These are phyloP conservation scores for Watsonalla binaria DNA, from an alignment of 2,888 invertebrate genomes.

Conservation along the genomic window DNA sequence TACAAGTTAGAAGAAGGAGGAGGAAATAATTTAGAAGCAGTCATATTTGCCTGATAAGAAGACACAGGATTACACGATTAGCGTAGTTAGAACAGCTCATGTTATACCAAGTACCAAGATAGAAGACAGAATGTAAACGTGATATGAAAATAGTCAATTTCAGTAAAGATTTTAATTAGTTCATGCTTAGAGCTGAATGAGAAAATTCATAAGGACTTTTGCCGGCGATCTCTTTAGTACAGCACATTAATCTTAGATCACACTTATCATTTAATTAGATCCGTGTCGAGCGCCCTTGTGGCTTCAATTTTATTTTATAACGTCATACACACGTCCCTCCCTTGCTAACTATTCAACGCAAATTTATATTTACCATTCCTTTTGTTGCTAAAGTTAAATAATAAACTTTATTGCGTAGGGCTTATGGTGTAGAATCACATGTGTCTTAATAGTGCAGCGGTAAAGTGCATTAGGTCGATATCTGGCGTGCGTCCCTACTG, in stretches of 20 bases:
- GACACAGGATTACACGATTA: neutral
- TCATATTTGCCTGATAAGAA: too few relatives aligned
- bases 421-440: slow-evolving; percentile 28
- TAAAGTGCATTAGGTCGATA: slow-evolving; percentile 33
- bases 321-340: slow-evolving; percentile 76
- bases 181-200: slow-evolving; percentile 31
- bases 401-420: slow-evolving; percentile 12
- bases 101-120: neutral
- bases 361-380: slow-evolving; percentile 24
- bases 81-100: neutral
- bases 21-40: too few relatives aligned
- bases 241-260: slow-evolving; percentile 73
- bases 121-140: neutral
- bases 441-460: slow-evolving; percentile 15
- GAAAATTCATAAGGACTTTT: slow-evolving; percentile 35
- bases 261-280: slow-evolving; percentile 78
- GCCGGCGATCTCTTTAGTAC: slow-evolving; percentile 53
- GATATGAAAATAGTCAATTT: neutral
- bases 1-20: too few relatives aligned
- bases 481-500: slow-evolving; percentile 49
- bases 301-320: slow-evolving; percentile 77
- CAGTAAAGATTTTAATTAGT: slow-evolving; percentile 15
- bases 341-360: slow-evolving; percentile 48
- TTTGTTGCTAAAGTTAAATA: slow-evolving; percentile 4
- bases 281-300: slow-evolving; percentile 66